phyloP scores from a whole-genome alignment of 2,888 invertebrate genomes.

The Drymonia ruficornis region DNA sequence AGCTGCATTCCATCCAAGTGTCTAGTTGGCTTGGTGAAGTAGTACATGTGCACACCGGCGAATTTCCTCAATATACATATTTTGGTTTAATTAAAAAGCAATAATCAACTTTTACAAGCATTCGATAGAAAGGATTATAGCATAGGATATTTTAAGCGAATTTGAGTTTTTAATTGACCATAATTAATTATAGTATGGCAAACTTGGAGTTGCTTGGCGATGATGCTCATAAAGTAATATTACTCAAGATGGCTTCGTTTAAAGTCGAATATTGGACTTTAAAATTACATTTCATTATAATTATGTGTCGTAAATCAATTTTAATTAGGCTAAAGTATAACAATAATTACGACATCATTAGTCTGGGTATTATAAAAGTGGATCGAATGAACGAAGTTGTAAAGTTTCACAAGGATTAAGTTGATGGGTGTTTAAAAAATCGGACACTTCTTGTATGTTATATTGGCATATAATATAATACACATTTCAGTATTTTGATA shows the following conservation, averaged over 20 bases:
- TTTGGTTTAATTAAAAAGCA: neutral
- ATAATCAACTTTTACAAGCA: neutral
- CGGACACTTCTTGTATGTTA: too few species aligned
- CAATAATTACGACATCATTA: too few species aligned
- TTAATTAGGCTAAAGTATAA: neutral
- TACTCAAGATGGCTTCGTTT: slow-evolving; percentile 2
- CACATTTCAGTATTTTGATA: too few species aligned
- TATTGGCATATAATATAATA: too few species aligned
- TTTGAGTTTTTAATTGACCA: slow-evolving; percentile 16
- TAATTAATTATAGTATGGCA: slow-evolving; percentile 15
- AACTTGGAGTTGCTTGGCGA: too few species aligned
- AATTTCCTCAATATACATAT: too few species aligned
- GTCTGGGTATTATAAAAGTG: neutral
- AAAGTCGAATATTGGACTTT: neutral
- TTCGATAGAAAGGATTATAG: neutral
- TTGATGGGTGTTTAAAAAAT: too few species aligned
- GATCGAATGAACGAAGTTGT: too few species aligned
- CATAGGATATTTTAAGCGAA: slow-evolving; percentile 5
- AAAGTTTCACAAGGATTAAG: too few species aligned
- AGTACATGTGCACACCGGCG: too few species aligned
- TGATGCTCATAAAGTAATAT: neutral
- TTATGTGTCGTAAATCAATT: neutral
- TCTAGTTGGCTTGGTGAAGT: too few species aligned
- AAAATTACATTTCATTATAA: neutral
- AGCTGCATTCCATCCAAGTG: too few species aligned